These are phyloP conservation scores for Falco novaeseelandiae DNA, from an alignment of 2,797 vertebrate genomes.

Conservation along the genomic window DNA sequence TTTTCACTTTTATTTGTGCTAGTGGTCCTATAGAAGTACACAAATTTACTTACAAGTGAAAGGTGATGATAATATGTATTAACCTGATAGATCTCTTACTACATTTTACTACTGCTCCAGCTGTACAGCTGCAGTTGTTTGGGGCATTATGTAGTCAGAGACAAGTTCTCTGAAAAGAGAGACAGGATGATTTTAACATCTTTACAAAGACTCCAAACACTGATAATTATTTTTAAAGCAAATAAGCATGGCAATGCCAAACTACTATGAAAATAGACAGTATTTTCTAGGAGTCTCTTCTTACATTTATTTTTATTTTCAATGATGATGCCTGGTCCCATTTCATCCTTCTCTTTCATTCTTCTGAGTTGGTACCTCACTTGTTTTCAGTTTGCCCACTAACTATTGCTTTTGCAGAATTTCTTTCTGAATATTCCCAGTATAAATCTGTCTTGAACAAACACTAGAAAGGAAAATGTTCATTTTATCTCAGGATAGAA, in stretches of 20 bases:
- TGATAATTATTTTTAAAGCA: not conserved
- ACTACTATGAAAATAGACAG: not conserved
- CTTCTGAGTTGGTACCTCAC: not conserved
- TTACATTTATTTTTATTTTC: not conserved
- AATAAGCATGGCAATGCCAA: not conserved
- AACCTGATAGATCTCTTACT: not conserved
- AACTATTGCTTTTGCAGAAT: not conserved
- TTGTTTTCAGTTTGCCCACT: not conserved
- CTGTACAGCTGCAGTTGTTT: not conserved
- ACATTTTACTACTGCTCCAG: not conserved
- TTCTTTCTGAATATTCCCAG: constrained; percentile 19
- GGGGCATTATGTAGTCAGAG: too few relatives aligned
- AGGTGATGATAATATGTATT: not conserved
- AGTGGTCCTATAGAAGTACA: not conserved
- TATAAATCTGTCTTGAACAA: constrained; percentile 9
- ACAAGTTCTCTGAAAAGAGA: not conserved
- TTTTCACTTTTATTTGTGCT: not conserved
- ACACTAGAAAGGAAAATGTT: constrained; percentile 38
- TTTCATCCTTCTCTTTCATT: not conserved
- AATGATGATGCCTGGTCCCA: not conserved
- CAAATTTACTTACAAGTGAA: not conserved
- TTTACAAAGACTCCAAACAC: not conserved
- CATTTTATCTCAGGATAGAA: constrained; percentile 32
- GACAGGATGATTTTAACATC: not conserved
- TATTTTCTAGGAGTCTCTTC: not conserved